Evolutionary conservation across 2,113 vertebrate species (phyloP), one percentile per base, ranked within the genome.

Genomic region (Symphodus melops): DNA sequence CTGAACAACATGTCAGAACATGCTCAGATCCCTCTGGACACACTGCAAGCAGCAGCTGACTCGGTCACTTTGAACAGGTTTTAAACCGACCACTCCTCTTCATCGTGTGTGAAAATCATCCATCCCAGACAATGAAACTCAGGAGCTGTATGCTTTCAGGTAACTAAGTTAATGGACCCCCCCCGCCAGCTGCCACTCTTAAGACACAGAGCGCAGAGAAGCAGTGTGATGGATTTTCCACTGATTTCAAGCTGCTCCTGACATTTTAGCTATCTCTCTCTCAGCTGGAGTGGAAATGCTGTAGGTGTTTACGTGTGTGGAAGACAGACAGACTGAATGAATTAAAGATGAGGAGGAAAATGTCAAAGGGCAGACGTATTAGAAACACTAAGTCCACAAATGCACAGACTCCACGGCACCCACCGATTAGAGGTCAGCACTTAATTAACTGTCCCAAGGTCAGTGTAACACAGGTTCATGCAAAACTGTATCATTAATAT

Each of bases 281-380:
- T 51, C 86, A 83, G 83, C 84, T 62, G 82, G 82, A 68, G 77
- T 19, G 8, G 0, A 80, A 69, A 70, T 44, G 58, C 75, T 82
- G 62, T 68, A 83, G 48, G 69, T 86, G 87, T 86, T 85, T 74
- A 78, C 72, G 66, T 0, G 59, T 9, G 14, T 41, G 60, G 37
- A 68, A 88, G 83, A 83, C 13, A n/a, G 72, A 72, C 79, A 78
- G 57, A 85, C 53, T 37, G 53, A 48, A 65, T 89, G 63, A 88
- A 89, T 87, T 82, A 91, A 84, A 88, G 46, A 91, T 85, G 72
- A 80, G 41, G 41, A 59, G 60, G 37, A 1, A 83, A 86, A 91
- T 83, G 84, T 78, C 82, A 88, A 76, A 72, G 85, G 65, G 41
- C 83, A 80, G 59, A 72, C 4, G 1, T 39, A 42, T 66, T 48